These are phyloP conservation scores for Chelonia mydas DNA, from an alignment of 2,797 vertebrate genomes.

Conservation along the genomic window DNA sequence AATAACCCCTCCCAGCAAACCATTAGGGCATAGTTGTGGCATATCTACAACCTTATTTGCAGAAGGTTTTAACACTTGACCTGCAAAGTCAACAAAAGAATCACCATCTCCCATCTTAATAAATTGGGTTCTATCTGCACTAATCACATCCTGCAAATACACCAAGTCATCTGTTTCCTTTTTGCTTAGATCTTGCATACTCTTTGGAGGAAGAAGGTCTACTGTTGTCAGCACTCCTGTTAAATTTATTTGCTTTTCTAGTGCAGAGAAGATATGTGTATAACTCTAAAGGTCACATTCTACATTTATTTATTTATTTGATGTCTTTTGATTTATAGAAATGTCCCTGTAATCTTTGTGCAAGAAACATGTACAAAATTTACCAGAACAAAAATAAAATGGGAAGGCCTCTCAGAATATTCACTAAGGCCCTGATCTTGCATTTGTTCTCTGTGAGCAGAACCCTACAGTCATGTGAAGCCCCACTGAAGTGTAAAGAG, in stretches of 20 bases:
- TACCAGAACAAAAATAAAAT: slow-evolving; percentile 35
- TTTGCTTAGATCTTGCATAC: slow-evolving; percentile 73
- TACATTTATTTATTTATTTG: slow-evolving; percentile 66
- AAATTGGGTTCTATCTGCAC: slow-evolving; percentile 77
- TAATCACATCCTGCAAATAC: slow-evolving; percentile 78
- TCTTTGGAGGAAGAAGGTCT: slow-evolving; percentile 73
- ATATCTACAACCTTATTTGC: slow-evolving; percentile 68
- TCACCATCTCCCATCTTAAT: slow-evolving; percentile 73
- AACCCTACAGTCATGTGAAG: slow-evolving; percentile 51
- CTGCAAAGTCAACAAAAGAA: slow-evolving; percentile 76
- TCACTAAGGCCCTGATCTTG: background rate
- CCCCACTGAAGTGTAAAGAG: background rate
- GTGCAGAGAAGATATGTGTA: slow-evolving; percentile 68
- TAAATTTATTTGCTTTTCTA: slow-evolving; percentile 78
- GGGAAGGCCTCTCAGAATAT: slow-evolving; percentile 42
- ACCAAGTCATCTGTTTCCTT: slow-evolving; percentile 78
- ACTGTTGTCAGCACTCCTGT: slow-evolving; percentile 71
- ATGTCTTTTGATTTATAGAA: slow-evolving; percentile 59
- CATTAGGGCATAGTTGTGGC: slow-evolving; percentile 17
- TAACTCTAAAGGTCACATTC: slow-evolving; percentile 66
- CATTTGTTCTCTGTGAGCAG: accelerated
- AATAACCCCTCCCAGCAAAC: background rate
- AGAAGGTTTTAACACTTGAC: slow-evolving; percentile 79
- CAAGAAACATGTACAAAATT: background rate
- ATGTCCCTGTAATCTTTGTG: background rate